phyloP scores from a whole-genome alignment of 2,888 invertebrate genomes.

The Leptinotarsa haldemani region DNA sequence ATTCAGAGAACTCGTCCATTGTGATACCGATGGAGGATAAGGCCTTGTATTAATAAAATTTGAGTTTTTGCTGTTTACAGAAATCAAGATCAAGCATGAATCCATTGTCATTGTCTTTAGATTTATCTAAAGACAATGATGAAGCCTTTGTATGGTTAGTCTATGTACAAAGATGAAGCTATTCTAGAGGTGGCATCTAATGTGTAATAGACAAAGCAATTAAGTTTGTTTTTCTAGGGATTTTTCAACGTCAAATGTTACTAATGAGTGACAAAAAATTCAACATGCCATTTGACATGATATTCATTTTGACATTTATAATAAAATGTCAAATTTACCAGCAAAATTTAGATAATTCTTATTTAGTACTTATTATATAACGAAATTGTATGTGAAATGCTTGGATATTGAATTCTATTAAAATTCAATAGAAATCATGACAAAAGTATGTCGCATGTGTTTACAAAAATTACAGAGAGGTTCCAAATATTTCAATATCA shows the following conservation, averaged over 20 bases:
- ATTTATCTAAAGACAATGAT: too few species aligned
- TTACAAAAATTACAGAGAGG: constrained; percentile 52
- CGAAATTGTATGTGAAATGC: constrained; percentile 26
- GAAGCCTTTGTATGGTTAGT: too few species aligned
- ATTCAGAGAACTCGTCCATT: too few species aligned
- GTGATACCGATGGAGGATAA: too few species aligned
- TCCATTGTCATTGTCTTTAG: too few species aligned
- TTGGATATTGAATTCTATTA: constrained; percentile 15
- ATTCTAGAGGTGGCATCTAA: not conserved
- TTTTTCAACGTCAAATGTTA: not conserved
- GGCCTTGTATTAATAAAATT: too few species aligned
- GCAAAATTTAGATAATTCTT: constrained; percentile 39
- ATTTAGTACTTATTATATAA: constrained; percentile 45
- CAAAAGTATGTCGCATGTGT: constrained; percentile 58
- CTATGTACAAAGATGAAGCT: too few species aligned
- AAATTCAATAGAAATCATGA: constrained; percentile 42
- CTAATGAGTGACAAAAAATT: constrained; percentile 31
- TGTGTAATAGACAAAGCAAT: not conserved
- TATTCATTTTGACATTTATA: constrained; percentile 52
- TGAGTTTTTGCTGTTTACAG: too few species aligned
- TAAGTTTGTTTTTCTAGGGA: not conserved
- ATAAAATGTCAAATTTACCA: constrained; percentile 54
- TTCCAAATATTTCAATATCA: constrained; percentile 57
- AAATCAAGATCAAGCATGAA: too few species aligned
- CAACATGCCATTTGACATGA: constrained; percentile 51